Evolutionary conservation across 2,888 invertebrate species (phyloP).

Genomic region (Orchesellides sinensis): DNA sequence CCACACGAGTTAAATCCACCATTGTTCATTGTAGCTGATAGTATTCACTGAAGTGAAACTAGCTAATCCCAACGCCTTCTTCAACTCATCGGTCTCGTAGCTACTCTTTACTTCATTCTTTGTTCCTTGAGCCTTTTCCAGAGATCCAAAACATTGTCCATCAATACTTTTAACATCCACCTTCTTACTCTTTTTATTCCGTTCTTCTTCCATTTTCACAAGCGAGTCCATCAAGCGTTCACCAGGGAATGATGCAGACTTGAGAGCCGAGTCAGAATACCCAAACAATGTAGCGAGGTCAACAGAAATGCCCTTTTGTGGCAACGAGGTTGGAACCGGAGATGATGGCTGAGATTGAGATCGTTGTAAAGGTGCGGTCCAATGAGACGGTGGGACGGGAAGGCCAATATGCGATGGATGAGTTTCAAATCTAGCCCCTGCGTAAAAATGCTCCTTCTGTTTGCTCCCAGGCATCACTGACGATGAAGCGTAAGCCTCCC

Average conservation of each 20-base stretch:
- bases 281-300: constrained; percentile 68
- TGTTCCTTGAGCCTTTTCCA: constrained; percentile 46
- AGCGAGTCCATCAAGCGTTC: constrained; percentile 58
- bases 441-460: constrained; percentile 68
- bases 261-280: constrained; percentile 38
- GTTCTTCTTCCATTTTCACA: constrained; percentile 45
- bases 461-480: constrained; percentile 43
- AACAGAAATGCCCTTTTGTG: constrained; percentile 59
- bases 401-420: constrained; percentile 68
- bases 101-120: constrained; percentile 16
- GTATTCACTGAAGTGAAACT: constrained; percentile 35
- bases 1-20: constrained; percentile 37
- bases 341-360: constrained; percentile 71
- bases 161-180: constrained; percentile 36
- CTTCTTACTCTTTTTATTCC: constrained; percentile 21
- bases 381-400: constrained; percentile 72
- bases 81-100: constrained; percentile 56
- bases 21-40: not conserved
- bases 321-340: constrained; percentile 59
- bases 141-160: constrained; percentile 39
- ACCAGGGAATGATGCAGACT: constrained; percentile 66
- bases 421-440: constrained; percentile 74
- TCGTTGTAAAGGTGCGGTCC: constrained; percentile 71
- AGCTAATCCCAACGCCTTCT: constrained; percentile 55
- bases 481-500: constrained; percentile 36